Base-by-base conservation (phyloP, 2,113 vertebrate species). In the Muscicapa adusta region DNA sequence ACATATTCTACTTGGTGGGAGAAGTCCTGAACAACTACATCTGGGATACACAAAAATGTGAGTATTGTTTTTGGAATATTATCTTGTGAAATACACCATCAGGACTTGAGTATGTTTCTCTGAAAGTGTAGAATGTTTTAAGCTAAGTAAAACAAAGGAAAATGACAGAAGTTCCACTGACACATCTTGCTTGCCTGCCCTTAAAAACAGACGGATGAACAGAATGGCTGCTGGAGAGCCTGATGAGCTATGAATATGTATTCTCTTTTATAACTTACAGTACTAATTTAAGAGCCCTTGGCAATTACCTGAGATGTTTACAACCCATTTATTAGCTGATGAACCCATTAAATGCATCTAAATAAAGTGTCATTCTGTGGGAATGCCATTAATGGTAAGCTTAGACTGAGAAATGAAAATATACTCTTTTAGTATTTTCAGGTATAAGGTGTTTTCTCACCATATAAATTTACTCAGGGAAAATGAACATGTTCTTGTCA, bases 1-100 rank as follows among this genome's bases (percentile, higher is more conserved):
- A 97, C 10, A 20, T 99, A 76, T 98, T 99, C 95, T 99, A 99
- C 94, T 86, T 99, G 84, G 97, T 99, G 60, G 99, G 99, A 97
- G 99, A 99, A 83, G 98, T 98, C 77, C 98, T 99, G 89, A 99
- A 99, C 98, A 98, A 93, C 98, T 99, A 99, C 96, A 99, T 99
- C 97, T 99, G 99, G 99, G 99, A 99, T 94, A 98, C 98, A 10
- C 98, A 98, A 97, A 99, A 95, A 96, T 97, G 97, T 99, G 97
- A 98, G 98, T 98, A 97, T 93, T 86, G 8, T 67, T 92, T 63
- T 50, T 51, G 36, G 53, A 75, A 56, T 84, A 56, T 18, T 72
- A 68, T 68, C 22, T 40, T 3, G 2, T 60, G 12, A 61, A 87
- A 50, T 48, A 25, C 20, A 23, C 36, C 6, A 3, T 10, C 2